Conservation (phyloP, 2,113 vertebrate species). For the Hepsetus odoe region DNA sequence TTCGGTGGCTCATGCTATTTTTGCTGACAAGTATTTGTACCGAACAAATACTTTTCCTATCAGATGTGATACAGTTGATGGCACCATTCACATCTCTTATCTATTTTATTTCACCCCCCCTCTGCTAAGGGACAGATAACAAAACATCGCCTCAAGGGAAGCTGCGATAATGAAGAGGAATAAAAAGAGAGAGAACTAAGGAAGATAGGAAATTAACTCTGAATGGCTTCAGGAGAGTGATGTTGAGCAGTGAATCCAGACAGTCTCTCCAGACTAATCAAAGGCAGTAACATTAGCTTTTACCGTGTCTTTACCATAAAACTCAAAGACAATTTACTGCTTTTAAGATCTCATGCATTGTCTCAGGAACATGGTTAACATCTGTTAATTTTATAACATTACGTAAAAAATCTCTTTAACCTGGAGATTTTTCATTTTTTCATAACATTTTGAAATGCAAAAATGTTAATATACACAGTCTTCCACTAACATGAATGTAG, state of each 20-base stretch:
- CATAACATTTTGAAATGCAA: too few relatives aligned
- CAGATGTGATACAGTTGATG: not conserved
- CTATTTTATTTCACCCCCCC: constrained; percentile 19
- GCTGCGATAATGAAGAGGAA: constrained; percentile 22
- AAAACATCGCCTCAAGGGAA: constrained; percentile 7
- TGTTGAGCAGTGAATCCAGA: constrained; percentile 18
- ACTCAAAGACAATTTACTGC: not conserved
- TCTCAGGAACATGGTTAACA: not conserved
- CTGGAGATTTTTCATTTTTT: too few relatives aligned
- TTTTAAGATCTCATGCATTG: not conserved
- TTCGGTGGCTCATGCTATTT: too few relatives aligned
- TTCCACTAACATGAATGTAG: too few relatives aligned
- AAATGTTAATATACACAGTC: too few relatives aligned
- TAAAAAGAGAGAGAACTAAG: constrained; percentile 17
- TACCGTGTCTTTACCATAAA: not conserved
- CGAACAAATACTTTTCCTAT: not conserved
- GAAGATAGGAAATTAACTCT: constrained; percentile 23
- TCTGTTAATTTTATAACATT: too few relatives aligned
- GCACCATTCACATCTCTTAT: not conserved
- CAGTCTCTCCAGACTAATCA: not conserved
- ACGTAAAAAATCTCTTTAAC: too few relatives aligned
- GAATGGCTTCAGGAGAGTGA: constrained; percentile 22
- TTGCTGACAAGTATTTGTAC: too few relatives aligned
- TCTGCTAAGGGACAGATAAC: constrained; percentile 6
- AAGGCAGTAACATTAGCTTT: constrained; percentile 3